Evolutionary conservation across 30 jellyfish, hydroid and myxozoan genomes (phyloP).

Genomic region (Sanderia malayensis): DNA sequence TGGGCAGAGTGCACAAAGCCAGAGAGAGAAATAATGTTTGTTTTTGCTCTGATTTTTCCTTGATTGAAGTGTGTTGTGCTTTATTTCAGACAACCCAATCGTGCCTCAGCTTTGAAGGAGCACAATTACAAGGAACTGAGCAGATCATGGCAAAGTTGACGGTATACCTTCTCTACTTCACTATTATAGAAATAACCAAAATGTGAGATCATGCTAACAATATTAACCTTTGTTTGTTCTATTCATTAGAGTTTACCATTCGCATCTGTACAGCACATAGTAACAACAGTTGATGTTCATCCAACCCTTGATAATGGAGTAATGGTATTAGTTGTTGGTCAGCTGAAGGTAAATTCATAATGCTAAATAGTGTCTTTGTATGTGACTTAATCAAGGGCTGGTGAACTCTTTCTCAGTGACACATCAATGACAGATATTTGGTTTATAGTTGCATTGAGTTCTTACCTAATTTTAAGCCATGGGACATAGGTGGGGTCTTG

Average conservation of each 20-base stretch:
- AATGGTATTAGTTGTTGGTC: constrained; percentile 65
- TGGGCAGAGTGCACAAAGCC: no score
- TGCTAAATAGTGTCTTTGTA: no score
- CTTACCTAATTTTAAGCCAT: no score
- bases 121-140: constrained; percentile 27
- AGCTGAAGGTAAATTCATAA: constrained; percentile 69
- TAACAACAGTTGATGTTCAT: constrained; percentile 69
- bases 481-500: no score
- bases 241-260: constrained; percentile 56
- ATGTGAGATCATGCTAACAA: no score
- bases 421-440: no score
- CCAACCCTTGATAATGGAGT: constrained; percentile 67
- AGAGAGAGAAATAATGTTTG: no score
- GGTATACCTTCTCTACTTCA: constrained; percentile 40
- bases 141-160: constrained; percentile 34
- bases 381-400: no score
- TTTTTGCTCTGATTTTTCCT: background rate
- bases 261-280: constrained; percentile 42
- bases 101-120: constrained; percentile 59
- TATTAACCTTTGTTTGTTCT: background rate
- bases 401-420: no score
- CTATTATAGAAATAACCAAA: no score
- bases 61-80: background rate
- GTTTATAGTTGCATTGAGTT: no score
- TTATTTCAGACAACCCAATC: constrained; percentile 58